Base-by-base conservation (phyloP, 1,140 invertebrate genomes). In the Ridgeia piscesae region DNA sequence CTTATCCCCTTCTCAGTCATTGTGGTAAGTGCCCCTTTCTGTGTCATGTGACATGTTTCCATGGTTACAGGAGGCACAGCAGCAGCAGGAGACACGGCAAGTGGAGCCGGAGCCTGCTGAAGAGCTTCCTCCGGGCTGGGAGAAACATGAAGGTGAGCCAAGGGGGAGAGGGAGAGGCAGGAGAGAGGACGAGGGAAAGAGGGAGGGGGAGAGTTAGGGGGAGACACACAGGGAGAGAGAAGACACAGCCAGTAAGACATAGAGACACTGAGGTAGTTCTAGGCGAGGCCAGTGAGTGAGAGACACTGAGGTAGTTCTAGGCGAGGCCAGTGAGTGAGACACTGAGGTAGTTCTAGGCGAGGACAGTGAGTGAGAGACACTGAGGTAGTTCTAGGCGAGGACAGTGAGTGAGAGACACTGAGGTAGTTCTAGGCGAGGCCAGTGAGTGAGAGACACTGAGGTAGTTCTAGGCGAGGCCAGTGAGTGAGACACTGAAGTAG, bases 91-190 rank as follows among this genome's bases (percentile, higher is more conserved):
- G n/a, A n/a, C n/a, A n/a, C 17, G 58, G 58, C 11, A 77, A 31
- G 58, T 27, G 58, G 58, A 90, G 33, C 34, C 34, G 42, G 89
- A 90, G 33, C 34, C 34, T 4, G 17, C 34, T n/a, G 89, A 90
- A 27, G 35, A 31, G 17, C 89, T 90, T 21, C 98, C 98, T 0
- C 96, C 97, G 0, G 98, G 98, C 1, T 99, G 98, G 98, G 98
- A 99, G 96, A 98, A 97, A 96, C 98, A 99, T 96, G 98, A 99
- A 97, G 98, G 98, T 98, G 95, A 92, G 91, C 89, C 17, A 21
- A 31, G 58, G 58, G 17, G 27, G 17, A 21, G 0, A 21, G 58
- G 27, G 17, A 21, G 58, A 21, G 17, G 27, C 11, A 21, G 27
- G 27, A 21, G 4, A 2, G 27, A 21, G 2, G 27, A 21, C 4